Evolutionary conservation across 2,888 invertebrate genomes (phyloP).

Genomic region (Diarsia mendica): DNA sequence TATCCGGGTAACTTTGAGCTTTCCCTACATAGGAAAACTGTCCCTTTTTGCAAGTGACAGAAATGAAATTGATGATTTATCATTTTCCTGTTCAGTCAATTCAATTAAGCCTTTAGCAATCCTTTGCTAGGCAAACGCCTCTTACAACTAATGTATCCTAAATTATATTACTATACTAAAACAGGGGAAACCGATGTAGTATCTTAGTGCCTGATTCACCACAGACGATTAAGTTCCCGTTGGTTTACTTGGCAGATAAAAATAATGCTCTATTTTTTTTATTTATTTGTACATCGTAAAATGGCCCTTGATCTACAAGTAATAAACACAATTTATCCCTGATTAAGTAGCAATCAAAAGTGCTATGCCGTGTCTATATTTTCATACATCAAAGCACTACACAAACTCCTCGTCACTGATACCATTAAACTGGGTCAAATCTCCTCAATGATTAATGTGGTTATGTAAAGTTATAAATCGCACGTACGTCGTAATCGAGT

Average conservation of each 20-base stretch:
- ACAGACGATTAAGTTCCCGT: too few species aligned
- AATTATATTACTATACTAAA: not conserved
- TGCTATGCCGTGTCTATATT: not conserved
- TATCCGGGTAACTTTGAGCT: not conserved
- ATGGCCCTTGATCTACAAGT: not conserved
- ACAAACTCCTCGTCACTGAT: slow-evolving; percentile 20
- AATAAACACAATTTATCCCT: not conserved
- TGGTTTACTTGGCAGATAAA: too few species aligned
- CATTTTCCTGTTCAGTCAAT: not conserved
- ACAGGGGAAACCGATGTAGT: not conserved
- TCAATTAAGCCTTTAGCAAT: not conserved
- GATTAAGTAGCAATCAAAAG: not conserved
- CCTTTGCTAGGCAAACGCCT: not conserved
- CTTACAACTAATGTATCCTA: not conserved
- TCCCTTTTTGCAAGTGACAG: not conserved
- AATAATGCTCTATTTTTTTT: too few species aligned
- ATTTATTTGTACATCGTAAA: too few species aligned
- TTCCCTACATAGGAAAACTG: not conserved
- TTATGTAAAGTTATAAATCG: slow-evolving; percentile 71
- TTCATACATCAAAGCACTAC: slow-evolving; percentile 2
- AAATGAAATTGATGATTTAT: not conserved
- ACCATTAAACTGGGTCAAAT: slow-evolving; percentile 66
- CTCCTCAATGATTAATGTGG: slow-evolving; percentile 70
- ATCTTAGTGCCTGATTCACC: too few species aligned
- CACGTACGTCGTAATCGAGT: slow-evolving; percentile 70